Percentiles rank a stretch among this genome's conserved stretches.
These are phyloP conservation scores for Ellobius talpinus DNA, from an alignment of 2,113 vertebrate genomes.

Conservation along the genomic window DNA sequence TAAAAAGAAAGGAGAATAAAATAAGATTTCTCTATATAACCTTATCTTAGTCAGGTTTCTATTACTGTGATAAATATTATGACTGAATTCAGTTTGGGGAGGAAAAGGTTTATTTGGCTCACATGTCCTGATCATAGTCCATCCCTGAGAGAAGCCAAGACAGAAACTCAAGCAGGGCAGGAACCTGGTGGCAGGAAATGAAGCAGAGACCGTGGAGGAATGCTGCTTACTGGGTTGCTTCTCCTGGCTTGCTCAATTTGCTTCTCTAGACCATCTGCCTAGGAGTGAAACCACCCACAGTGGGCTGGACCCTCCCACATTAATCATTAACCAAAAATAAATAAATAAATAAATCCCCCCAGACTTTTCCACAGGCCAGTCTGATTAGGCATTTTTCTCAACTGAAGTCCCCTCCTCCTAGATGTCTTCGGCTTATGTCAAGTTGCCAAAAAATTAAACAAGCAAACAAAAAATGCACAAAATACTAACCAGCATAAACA, in stretches of 20 bases:
- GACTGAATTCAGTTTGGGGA: background rate
- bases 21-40: background rate
- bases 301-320: background rate
- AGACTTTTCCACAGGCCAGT: background rate
- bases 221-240: background rate
- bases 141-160: background rate
- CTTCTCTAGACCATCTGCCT: background rate
- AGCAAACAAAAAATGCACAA: background rate
- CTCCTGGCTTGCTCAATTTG: background rate
- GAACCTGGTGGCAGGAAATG: background rate
- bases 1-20: conserved; percentile 28
- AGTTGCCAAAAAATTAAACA: background rate
- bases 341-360: no score
- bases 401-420: background rate
- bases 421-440: background rate
- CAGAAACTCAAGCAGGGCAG: background rate
- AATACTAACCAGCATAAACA: background rate
- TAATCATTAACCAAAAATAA: background rate
- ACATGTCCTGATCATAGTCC: background rate
- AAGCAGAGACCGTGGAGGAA: background rate
- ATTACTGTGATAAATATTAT: background rate
- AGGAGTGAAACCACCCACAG: background rate
- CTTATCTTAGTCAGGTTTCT: background rate
- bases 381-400: background rate
- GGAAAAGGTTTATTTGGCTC: background rate